A percentile compares a stretch with the other conserved stretches of the same genome.
These are phyloP conservation scores for Luidia sarsii DNA, from an alignment of 53 echinoderm and acorn worm genomes.

Conservation along the genomic window DNA sequence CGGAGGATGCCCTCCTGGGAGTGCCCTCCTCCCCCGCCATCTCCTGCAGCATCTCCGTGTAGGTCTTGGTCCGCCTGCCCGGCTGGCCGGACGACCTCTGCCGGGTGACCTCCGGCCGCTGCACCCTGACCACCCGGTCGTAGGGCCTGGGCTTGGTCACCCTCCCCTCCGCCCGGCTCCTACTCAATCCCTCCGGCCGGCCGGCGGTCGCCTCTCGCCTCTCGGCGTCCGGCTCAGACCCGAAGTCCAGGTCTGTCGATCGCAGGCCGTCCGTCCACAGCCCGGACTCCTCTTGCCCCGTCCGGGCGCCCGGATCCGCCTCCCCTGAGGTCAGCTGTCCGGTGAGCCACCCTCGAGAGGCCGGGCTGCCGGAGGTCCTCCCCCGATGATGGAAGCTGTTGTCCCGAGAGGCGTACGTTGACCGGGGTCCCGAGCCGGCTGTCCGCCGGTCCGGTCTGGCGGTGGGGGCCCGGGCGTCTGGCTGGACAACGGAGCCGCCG, in stretches of 20 bases:
- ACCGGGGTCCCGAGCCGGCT: not conserved
- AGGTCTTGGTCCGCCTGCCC: slow-evolving; percentile 75
- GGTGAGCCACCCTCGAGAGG: too few species aligned
- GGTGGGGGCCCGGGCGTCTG: not conserved
- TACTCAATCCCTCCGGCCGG: not conserved
- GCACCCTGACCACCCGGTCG: slow-evolving; percentile 76
- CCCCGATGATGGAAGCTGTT: too few species aligned
- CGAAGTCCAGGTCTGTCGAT: not conserved
- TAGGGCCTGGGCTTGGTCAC: slow-evolving; percentile 62
- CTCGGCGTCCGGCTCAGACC: not conserved
- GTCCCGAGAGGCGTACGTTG: not conserved
- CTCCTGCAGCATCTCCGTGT: slow-evolving; percentile 85
- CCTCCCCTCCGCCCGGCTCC: slow-evolving; percentile 22
- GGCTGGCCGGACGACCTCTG: slow-evolving; percentile 10
- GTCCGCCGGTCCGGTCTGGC: not conserved
- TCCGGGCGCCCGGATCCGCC: not conserved
- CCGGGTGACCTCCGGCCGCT: slow-evolving; percentile 83
- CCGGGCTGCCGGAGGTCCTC: too few species aligned
- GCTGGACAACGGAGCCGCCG: not conserved
- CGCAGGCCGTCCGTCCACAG: not conserved
- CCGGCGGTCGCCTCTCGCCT: not conserved
- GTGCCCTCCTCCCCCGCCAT: slow-evolving; percentile 48
- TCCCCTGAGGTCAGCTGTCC: not conserved
- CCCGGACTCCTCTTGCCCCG: not conserved
- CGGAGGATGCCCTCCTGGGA: not conserved